Base-by-base conservation (phyloP, 2,888 invertebrate species). In the Cataglyphis albicans region DNA sequence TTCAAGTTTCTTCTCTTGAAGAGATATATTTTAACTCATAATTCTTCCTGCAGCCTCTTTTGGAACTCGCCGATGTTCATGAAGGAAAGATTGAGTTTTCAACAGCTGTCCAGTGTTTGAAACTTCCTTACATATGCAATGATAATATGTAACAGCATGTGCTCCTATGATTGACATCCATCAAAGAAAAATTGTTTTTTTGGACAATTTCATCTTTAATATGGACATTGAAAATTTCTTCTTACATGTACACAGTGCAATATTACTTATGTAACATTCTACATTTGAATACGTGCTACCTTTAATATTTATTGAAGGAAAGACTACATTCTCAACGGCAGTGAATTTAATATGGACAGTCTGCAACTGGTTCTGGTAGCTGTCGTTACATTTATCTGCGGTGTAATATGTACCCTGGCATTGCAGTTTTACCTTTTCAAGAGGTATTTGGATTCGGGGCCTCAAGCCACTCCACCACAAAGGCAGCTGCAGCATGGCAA, bases 381-480 rank as follows among this genome's bases (percentile, higher is more conserved):
- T 84, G 89, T 93, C 87, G 88, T 94, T 84, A 92, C 94, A 87
- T 94, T 95, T 84, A 83, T 93, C 70, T 93, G 92, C 63, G 95
- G 95, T 84, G 89, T 95, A 91, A 88, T 93, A 92, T 93, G 93
- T 89, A 95, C 95, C 6, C 87, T 95, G 59, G 88, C 90, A 10
- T 84, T 95, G 72, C 93, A 95, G 89, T 94, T 94, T 91, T 95
- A 94, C 86, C 89, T 94, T 68, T 93, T 95, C 89, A 95, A 94
- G 87, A 93, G 92, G 64, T 95, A 95, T 85, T 86, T 95, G 78
- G 94, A 94, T 67, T 89, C 90, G n/a, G 93, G 93, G 41, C 95
- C 95, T 9, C 86, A 90, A 81, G 94, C 93, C 9, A 91, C 90
- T 52, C 93, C 94, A 15, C 92, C 94, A 63, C 91, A 92, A n/a